Evolutionary conservation across 1,140 invertebrate species (phyloP), one percentile per base, ranked within the genome.

Genomic region (Drosophila biarmipes): DNA sequence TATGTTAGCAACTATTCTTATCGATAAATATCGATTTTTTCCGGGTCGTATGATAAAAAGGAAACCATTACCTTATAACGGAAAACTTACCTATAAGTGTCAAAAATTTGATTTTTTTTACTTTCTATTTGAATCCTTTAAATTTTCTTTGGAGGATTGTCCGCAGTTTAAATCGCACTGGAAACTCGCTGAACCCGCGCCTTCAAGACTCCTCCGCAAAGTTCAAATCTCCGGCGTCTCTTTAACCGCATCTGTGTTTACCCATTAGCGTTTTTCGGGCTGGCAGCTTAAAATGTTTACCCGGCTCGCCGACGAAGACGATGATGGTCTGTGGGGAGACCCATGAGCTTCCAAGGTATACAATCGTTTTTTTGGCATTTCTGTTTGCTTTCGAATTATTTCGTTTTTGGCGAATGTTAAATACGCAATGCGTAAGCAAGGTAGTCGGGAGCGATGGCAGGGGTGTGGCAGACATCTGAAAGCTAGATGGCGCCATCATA

Each of bases 271-370:
- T 86, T 89, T 79, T 73, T 73, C 56, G 69, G 57, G 78, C 80
- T 82, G 79, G 79, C 76, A 62, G 62, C 61, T 86, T 79, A 87
- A 87, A 87, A 87, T 87, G 82, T 87, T 87, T 87, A 69, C 82
- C 51, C 46, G 54, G 74, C 74, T 62, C 74, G 69, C 43, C 79
- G 37, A 43, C 76, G 66, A 27, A 68, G 66, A 69, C 66, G 42
- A 14, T 46, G 38, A 14, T 51, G 27, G 31, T 37, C 31, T 17
- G 10, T 14, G 48, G 21, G 17, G 15, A 6, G 29, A 8, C 43
- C 10, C 8, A 12, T 12, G 35, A n/a, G 12, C 8, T 11, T 40
- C 40, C 49, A 34, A 68, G 66, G 66, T 56, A 67, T 69, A 69
- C 49, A 69, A 68, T 69, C 48, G 35, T 54, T 64, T 69, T 62